Percentiles rank a stretch among this genome's conserved stretches.
phyloP scores from a whole-genome alignment of 2,797 vertebrate species.

The Coregonus ussuriensis region DNA sequence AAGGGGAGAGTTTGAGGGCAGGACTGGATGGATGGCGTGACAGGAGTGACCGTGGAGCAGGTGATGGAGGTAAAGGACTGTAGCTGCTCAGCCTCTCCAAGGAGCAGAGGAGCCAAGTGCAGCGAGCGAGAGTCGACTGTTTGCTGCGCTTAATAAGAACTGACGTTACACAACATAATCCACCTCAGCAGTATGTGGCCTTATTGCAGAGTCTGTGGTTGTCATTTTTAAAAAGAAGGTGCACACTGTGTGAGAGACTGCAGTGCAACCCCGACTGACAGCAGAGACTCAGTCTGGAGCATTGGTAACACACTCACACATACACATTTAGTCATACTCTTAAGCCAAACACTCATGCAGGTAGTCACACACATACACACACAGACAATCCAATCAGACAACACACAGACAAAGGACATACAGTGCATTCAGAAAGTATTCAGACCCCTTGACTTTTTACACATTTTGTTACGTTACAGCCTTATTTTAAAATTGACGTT shows the following conservation, averaged over 20 bases:
- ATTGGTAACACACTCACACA: conserved; percentile 4
- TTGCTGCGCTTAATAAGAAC: conserved; percentile 35
- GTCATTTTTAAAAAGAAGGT: conserved; percentile 29
- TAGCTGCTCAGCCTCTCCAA: conserved; percentile 6
- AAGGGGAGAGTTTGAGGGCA: not conserved
- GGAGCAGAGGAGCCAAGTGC: conserved; percentile 20
- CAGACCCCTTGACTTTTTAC: too few species aligned
- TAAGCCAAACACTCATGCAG: not conserved
- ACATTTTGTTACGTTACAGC: too few species aligned
- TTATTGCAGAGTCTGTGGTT: conserved; percentile 20
- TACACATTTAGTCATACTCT: not conserved
- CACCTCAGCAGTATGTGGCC: conserved; percentile 40
- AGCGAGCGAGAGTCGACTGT: conserved; percentile 14
- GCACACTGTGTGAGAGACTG: conserved; percentile 3
- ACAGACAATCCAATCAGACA: not conserved
- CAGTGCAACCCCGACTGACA: conserved; percentile 7
- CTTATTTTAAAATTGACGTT: too few species aligned
- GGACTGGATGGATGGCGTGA: conserved; percentile 6
- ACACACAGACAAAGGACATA: not conserved
- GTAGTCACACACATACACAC: not conserved
- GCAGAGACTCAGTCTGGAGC: conserved; percentile 15
- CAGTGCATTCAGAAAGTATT: too few species aligned
- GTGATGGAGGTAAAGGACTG: conserved; percentile 15
- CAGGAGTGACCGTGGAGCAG: conserved; percentile 24
- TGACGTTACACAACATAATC: conserved; percentile 46